Conservation (phyloP, 2,113 vertebrate species). For the Colistium nudipinnis region DNA sequence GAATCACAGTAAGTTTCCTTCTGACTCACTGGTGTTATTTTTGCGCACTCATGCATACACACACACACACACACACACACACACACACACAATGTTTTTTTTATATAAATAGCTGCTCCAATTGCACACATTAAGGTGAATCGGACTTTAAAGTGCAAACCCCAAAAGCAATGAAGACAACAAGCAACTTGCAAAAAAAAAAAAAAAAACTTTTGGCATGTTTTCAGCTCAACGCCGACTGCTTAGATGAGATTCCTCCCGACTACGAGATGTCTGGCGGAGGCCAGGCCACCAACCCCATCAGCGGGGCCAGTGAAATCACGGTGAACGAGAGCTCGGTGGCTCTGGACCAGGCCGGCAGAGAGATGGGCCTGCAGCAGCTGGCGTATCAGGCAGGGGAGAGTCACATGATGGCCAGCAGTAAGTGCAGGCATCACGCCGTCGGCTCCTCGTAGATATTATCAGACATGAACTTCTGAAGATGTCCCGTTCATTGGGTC, state of each 20-base stretch:
- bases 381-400: constrained; percentile 82
- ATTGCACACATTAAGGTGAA: not conserved
- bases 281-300: constrained; percentile 86
- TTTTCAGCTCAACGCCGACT: constrained; percentile 90
- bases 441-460: not conserved
- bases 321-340: constrained; percentile 92
- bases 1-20: constrained; percentile 89
- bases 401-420: constrained; percentile 83
- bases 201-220: too few relatives aligned
- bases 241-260: constrained; percentile 88
- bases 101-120: not conserved
- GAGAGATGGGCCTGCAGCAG: constrained; percentile 83
- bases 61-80: too few relatives aligned
- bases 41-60: not conserved
- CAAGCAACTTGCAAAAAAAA: not conserved
- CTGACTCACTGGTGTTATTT: not conserved
- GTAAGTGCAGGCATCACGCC: constrained; percentile 80
- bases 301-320: constrained; percentile 90
- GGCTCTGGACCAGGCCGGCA: constrained; percentile 85
- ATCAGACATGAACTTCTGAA: too few relatives aligned
- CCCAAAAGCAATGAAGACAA: not conserved
- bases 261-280: constrained; percentile 90
- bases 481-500: too few relatives aligned
- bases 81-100: too few relatives aligned
- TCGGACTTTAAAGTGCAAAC: not conserved